Evolutionary conservation across 2,888 invertebrate species (phyloP).

Genomic region (Neoascia interrupta): DNA sequence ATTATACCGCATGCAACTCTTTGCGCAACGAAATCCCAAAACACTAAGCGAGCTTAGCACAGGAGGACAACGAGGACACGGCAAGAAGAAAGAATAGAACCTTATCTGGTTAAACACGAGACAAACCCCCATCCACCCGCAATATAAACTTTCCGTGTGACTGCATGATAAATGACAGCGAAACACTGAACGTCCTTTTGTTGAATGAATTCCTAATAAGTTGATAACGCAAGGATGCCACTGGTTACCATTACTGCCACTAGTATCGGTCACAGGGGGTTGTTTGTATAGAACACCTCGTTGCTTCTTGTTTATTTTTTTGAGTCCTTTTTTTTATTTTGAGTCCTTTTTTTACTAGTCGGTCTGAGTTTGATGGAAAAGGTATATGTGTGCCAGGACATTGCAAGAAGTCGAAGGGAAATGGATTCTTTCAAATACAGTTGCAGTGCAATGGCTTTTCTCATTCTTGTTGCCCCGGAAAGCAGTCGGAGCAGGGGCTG

Average conservation of each 20-base stretch:
- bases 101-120: slow-evolving; percentile 68
- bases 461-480: slow-evolving; percentile 4
- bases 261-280: slow-evolving; percentile 36
- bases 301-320: slow-evolving; percentile 16
- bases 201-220: slow-evolving; percentile 70
- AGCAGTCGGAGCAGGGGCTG: slow-evolving; percentile 4
- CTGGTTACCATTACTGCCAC: slow-evolving; percentile 32
- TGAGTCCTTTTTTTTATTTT: slow-evolving; percentile 6
- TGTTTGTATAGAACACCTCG: slow-evolving; percentile 37
- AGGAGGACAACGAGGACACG: slow-evolving; percentile 18
- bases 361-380: slow-evolving; percentile 43
- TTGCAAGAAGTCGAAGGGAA: slow-evolving; percentile 29
- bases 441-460: slow-evolving; percentile 54
- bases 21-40: slow-evolving; percentile 59
- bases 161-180: slow-evolving; percentile 69
- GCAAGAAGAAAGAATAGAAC: slow-evolving; percentile 37
- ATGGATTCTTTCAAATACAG: slow-evolving; percentile 62
- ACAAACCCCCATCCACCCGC: slow-evolving; percentile 17
- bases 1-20: slow-evolving; percentile 50
- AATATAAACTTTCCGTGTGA: slow-evolving; percentile 52
- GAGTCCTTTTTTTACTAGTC: no score
- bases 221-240: slow-evolving; percentile 69
- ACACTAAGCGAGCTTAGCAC: slow-evolving; percentile 18
- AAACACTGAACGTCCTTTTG: slow-evolving; percentile 69
- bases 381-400: slow-evolving; percentile 42